phyloP scores from a whole-genome alignment of 2,797 vertebrate genomes.

The Rhinogobio ventralis region DNA sequence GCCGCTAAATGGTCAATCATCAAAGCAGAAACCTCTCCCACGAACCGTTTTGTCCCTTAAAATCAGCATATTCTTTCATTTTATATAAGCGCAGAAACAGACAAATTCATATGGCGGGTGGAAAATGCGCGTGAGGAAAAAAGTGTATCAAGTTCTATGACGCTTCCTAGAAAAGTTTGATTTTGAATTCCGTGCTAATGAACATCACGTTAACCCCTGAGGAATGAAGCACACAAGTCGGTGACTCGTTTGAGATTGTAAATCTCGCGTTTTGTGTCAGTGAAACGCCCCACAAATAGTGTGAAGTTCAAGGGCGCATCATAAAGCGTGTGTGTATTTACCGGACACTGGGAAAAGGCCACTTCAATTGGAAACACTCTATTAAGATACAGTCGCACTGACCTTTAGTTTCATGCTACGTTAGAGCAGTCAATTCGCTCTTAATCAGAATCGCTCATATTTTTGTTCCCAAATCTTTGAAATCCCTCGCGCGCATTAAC shows the following conservation, averaged over 20 bases:
- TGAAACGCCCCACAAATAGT: conserved; percentile 56
- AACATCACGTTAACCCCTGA: not conserved
- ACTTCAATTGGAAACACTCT: conserved; percentile 76
- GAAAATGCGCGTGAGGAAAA: not conserved
- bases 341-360: conserved; percentile 71
- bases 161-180: not conserved
- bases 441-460: conserved; percentile 76
- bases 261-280: conserved; percentile 63
- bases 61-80: not conserved
- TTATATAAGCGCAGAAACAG: not conserved
- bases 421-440: conserved; percentile 80
- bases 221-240: not conserved
- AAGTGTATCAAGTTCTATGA: not conserved
- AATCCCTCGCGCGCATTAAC: conserved; percentile 59
- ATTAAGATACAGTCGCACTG: conserved; percentile 84
- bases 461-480: conserved; percentile 64
- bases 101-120: not conserved
- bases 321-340: conserved; percentile 78
- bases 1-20: conserved; percentile 86
- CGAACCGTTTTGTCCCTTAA: conserved; percentile 42
- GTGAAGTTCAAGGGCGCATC: conserved; percentile 78
- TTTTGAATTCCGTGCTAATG: not conserved
- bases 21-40: conserved; percentile 78
- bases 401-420: conserved; percentile 83
- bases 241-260: conserved; percentile 22